phyloP scores from a whole-genome alignment of 2,113 vertebrate species.

The Nibea coibor region DNA sequence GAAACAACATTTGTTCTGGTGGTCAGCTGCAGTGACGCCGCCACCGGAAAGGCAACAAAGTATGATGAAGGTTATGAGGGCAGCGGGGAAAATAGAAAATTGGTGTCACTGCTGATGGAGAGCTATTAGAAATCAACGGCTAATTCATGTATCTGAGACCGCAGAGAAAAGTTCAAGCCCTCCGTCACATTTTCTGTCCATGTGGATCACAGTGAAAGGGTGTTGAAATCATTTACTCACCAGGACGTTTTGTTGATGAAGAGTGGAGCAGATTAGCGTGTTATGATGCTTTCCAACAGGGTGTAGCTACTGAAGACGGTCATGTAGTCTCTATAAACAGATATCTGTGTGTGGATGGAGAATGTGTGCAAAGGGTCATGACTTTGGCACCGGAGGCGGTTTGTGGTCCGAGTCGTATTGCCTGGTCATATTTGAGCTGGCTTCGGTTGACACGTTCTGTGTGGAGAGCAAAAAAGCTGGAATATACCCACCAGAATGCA shows the following conservation, averaged over 20 bases:
- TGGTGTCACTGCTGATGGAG: background rate
- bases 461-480: no score
- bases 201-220: background rate
- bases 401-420: no score
- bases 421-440: no score
- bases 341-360: no score
- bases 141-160: background rate
- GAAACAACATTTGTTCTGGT: background rate
- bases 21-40: background rate
- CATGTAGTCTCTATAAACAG: no score
- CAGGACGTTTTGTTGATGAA: background rate
- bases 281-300: background rate
- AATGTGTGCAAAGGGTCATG: no score
- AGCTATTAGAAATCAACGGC: slow-evolving; percentile 32
- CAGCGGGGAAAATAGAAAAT: background rate
- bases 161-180: background rate
- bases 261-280: background rate
- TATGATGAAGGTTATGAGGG: background rate
- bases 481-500: no score
- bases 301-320: no score
- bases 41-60: background rate
- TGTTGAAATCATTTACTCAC: background rate
- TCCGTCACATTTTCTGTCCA: background rate
- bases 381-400: no score
- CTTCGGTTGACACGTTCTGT: no score